Base-by-base conservation (phyloP, 2,797 vertebrate species). In the Chelmon rostratus region DNA sequence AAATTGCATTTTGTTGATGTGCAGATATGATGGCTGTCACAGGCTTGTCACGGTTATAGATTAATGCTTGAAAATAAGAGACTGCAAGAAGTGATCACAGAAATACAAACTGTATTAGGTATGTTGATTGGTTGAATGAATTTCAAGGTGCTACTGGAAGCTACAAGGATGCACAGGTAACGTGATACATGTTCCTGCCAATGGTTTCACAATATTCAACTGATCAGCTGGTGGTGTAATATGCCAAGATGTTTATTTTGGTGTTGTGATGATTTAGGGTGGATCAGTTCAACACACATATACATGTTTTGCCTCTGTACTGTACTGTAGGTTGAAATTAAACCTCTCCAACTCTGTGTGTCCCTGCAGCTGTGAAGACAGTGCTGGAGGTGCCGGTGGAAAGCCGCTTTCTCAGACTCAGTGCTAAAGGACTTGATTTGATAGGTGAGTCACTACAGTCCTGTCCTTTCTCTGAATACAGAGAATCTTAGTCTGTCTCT, bases 371-470 rank as follows among this genome's bases (percentile, higher is more conserved):
- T 80, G 89, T 97, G 90, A 97, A 97, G 93, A 96, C 91, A 0
- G 92, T 96, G 81, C 95, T 98, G 69, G 97, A 97, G 84, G 96
- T 98, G 40, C 97, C 97, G 0, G 79, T 96, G 84, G 97, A 98
- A 73, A 98, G 98, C 74, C 96, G 96, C 63, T 96, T 95, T 19
- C 94, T 97, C 89, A 94, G 97, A 89, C 95, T 98, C 83, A 96
- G 94, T 4, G 90, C 96, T 52, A 98, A 97, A 91, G 98, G 98
- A 83, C 96, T 97, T 11, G 97, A 95, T 63, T 89, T 91, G 65
- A 95, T 98, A 68, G 94, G 98, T 98, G 93, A 96, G 97, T 92
- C 87, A 40, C 16, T 1, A 18, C 31, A 64, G 12, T 52, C 54
- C 2, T 49, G 15, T 62, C 4, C 16, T 18, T 3, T 19, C 23